These are phyloP conservation scores for Haliclystus octoradiatus DNA, from an alignment of 30 jellyfish, hydroid and myxozoan species.

Conservation along the genomic window DNA sequence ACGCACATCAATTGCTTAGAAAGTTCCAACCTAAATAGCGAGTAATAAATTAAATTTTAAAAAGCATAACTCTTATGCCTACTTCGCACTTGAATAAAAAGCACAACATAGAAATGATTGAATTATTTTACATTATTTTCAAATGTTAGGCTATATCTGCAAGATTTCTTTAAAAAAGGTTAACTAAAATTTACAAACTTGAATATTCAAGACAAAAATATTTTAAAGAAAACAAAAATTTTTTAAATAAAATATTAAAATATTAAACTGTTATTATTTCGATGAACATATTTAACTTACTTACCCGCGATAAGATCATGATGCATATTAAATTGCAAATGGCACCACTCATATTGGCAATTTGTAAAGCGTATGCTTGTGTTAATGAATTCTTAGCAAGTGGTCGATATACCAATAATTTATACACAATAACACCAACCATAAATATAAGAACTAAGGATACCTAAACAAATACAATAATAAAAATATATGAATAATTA, in stretches of 20 bases:
- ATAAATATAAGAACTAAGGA: conserved; percentile 84
- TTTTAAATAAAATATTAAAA: too few relatives aligned
- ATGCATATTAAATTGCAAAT: conserved; percentile 92
- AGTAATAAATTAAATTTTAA: not conserved
- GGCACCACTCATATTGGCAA: conserved; percentile 93
- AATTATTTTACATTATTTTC: too few relatives aligned
- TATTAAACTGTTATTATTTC: too few relatives aligned
- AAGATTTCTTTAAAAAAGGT: too few relatives aligned
- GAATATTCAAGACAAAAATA: too few relatives aligned
- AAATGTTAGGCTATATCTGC: too few relatives aligned
- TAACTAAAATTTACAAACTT: too few relatives aligned
- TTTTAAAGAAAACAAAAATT: too few relatives aligned
- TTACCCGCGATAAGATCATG: conserved; percentile 94
- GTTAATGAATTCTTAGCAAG: conserved; percentile 71
- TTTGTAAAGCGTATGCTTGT: conserved; percentile 82
- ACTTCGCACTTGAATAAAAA: not conserved
- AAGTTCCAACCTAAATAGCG: not conserved
- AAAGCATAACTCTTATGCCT: not conserved
- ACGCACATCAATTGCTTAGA: not conserved
- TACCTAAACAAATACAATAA: conserved; percentile 38
- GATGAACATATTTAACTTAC: too few relatives aligned
- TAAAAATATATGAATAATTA: not conserved
- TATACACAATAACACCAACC: conserved; percentile 96
- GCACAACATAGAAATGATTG: not conserved
- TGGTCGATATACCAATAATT: conserved; percentile 89